Conservation (phyloP, 1,140 invertebrate genomes). For the Araneus ventricosus region DNA sequence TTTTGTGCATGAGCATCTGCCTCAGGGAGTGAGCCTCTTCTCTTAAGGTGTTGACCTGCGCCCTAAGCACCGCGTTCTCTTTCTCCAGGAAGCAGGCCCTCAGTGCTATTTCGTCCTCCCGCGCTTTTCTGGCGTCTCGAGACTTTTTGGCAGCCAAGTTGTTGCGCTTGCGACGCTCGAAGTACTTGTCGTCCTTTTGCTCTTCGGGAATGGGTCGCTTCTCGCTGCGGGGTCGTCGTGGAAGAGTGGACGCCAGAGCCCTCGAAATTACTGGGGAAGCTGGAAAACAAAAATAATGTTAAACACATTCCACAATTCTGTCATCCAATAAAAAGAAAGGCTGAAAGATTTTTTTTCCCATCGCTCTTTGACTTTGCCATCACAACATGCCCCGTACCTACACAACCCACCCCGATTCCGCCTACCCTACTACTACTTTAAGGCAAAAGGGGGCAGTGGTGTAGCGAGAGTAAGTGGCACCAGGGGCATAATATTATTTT, state of each 20-base stretch:
- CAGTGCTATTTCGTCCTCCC: slow-evolving; percentile 96
- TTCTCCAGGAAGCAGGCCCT: slow-evolving; percentile 92
- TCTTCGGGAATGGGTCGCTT: slow-evolving; percentile 86
- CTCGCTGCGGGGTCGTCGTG: slow-evolving; percentile 86
- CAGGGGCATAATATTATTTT: no score
- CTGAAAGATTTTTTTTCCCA: no score
- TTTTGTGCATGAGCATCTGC: slow-evolving; percentile 82
- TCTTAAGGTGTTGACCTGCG: slow-evolving; percentile 88
- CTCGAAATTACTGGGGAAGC: slow-evolving; percentile 78
- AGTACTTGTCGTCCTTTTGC: slow-evolving; percentile 90
- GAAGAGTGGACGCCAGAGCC: slow-evolving; percentile 78
- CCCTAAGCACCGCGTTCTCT: slow-evolving; percentile 88
- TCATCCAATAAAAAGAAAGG: no score
- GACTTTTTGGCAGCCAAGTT: slow-evolving; percentile 97
- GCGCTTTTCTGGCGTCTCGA: slow-evolving; percentile 90
- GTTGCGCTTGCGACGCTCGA: slow-evolving; percentile 93
- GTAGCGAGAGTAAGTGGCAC: no score
- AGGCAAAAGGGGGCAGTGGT: no score
- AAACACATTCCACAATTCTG: no score
- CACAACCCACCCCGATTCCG: no score
- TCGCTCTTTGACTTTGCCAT: no score
- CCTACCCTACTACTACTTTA: no score
- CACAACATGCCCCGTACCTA: no score
- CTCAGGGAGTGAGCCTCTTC: slow-evolving; percentile 88
- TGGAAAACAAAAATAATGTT: neutral